Conservation (phyloP, 2,113 vertebrate genomes). For the Lepus europaeus region DNA sequence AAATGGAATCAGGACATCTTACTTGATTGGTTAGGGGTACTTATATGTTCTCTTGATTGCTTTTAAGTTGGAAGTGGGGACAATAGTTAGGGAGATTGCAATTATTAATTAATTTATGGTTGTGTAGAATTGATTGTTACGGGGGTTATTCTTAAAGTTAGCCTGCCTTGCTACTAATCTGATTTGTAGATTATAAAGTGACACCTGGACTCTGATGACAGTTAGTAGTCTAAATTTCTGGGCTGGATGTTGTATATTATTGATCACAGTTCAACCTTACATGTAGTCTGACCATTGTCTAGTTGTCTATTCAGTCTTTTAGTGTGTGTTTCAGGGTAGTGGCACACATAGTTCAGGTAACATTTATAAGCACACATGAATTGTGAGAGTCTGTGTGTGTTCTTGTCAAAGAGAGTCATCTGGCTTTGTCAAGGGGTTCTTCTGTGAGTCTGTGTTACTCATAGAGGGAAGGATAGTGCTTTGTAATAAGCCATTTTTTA, state of each 20-base stretch:
- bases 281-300: neutral
- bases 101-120: neutral
- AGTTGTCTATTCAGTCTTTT: neutral
- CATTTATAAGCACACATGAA: neutral
- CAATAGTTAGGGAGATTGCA: neutral
- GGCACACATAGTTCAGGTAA: fast-evolving
- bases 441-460: neutral
- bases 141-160: neutral
- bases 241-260: neutral
- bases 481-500: neutral
- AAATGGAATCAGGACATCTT: neutral
- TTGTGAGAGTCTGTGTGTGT: neutral
- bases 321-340: neutral
- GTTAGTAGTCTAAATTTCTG: neutral
- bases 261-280: neutral
- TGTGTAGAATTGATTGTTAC: neutral
- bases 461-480: neutral
- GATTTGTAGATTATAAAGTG: neutral
- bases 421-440: neutral
- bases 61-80: neutral
- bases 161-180: neutral
- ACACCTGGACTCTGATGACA: neutral
- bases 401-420: neutral
- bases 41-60: neutral
- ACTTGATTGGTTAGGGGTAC: neutral